A percentile compares a stretch with the other conserved stretches of the same genome.
Evolutionary conservation across 2,113 vertebrate species (phyloP).

Genomic region (Rostratula benghalensis): DNA sequence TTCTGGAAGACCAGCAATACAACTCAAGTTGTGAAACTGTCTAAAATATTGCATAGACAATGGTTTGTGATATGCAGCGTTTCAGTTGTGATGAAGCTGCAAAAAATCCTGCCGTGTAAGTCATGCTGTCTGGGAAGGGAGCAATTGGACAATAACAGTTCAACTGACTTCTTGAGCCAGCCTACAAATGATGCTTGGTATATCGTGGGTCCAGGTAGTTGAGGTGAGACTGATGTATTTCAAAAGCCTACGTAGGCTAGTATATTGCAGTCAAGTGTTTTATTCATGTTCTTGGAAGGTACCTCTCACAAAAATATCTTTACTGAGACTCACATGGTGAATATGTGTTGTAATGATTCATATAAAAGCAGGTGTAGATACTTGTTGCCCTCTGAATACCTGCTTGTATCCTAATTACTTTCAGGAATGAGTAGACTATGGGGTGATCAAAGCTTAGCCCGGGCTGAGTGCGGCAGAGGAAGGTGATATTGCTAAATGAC

Average conservation of each 20-base stretch:
- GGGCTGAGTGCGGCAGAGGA: neutral
- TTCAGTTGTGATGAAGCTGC: neutral
- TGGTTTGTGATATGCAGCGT: neutral
- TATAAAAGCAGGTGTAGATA: neutral
- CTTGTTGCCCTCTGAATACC: neutral
- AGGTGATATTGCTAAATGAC: neutral
- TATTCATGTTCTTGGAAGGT: neutral
- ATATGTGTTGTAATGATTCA: neutral
- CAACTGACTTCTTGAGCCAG: neutral
- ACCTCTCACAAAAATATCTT: neutral
- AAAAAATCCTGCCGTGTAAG: neutral
- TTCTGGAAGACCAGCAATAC: neutral
- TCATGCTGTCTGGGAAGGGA: neutral
- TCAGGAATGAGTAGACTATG: neutral
- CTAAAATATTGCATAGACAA: neutral
- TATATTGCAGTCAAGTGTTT: neutral
- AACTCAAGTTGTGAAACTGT: neutral
- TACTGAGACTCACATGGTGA: neutral
- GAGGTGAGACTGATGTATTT: neutral
- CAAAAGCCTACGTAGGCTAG: neutral
- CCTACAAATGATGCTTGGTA: neutral
- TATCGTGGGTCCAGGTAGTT: neutral
- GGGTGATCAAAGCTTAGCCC: neutral
- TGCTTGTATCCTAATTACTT: constrained; percentile 4
- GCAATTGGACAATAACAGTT: neutral